Base-by-base conservation (phyloP, 1,140 invertebrate species). In the Penaeus chinensis region DNA sequence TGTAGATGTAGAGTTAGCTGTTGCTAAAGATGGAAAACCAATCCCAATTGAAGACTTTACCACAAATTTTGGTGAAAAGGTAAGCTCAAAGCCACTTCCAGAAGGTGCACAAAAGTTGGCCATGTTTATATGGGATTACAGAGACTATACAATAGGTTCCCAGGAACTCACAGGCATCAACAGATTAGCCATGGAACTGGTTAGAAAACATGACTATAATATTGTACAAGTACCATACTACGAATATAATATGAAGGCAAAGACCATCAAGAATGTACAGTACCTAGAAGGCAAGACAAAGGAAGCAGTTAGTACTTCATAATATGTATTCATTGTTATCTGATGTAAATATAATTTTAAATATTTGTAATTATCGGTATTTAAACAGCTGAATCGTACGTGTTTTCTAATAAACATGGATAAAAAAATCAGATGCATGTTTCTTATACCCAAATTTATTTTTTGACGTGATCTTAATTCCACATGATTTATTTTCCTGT, bases 241-340 rank as follows among this genome's bases (percentile, higher is more conserved):
- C 77, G 86, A 87, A 42, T 87, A 87, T 24, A 82, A 82, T 37
- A 66, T 77, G 61, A 87, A 82, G 62, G 86, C 65, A 5, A 87
- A 87, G 37, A 87, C 71, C 5, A 79, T 87, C 10, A 87, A 87
- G 65, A 87, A 82, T 82, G 81, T 82, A 37, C 80, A 87, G 71
- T 87, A 87, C 32, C 74, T 87, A 42, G 86, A 87, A 65, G 54
- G 22, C 37, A 87, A 87, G 27, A 83, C 82, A 16, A 87, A 87
- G 63, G 86, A 77, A 42, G 60, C 60, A 32, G 66, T 37, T 18
- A 37, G 71, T 27, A n/a, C 42, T 19, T 74, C 19, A 74, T 74
- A 74, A 37, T 74, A 24, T 37, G n/a, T 16, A 19, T 74, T 37
- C n/a, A 54, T 54, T 54, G 54, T 54, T 54, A 54, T 54, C 54